Evolutionary conservation across 1,140 invertebrate species (phyloP).

Genomic region (Drosophila ambigua): DNA sequence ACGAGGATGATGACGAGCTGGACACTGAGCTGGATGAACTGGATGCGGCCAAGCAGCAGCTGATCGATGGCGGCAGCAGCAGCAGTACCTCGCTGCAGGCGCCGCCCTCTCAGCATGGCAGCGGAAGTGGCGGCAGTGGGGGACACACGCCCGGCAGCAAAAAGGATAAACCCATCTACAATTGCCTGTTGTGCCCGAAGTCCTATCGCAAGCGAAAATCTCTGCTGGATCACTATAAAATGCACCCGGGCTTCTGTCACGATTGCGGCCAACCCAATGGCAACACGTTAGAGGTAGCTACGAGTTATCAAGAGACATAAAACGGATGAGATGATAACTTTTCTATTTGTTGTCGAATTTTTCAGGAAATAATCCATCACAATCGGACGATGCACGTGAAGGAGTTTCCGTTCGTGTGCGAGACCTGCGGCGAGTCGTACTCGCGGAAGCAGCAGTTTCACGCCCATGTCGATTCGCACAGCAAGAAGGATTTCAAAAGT

Average conservation of each 20-base stretch:
- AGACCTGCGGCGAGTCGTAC: conserved; percentile 83
- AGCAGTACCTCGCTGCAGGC: conserved; percentile 79
- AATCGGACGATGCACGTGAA: conserved; percentile 80
- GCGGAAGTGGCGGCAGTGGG: conserved; percentile 37
- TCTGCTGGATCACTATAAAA: conserved; percentile 80
- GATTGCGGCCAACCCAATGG: conserved; percentile 82
- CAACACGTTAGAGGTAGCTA: conserved; percentile 70
- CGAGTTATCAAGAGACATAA: neutral
- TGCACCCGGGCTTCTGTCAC: conserved; percentile 82
- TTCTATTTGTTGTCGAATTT: neutral
- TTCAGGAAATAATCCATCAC: conserved; percentile 79
- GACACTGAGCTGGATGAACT: conserved; percentile 73
- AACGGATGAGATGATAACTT: neutral
- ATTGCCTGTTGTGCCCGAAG: conserved; percentile 77
- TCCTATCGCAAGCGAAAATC: conserved; percentile 82
- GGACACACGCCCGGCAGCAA: conserved; percentile 60
- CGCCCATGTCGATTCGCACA: conserved; percentile 82
- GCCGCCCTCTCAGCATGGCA: conserved; percentile 59
- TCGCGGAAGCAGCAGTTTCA: conserved; percentile 82
- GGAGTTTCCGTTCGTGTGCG: conserved; percentile 83
- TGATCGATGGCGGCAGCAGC: conserved; percentile 80
- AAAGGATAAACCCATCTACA: conserved; percentile 80
- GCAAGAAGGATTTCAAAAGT: conserved; percentile 83
- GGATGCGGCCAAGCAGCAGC: conserved; percentile 78
- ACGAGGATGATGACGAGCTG: conserved; percentile 78